A percentile compares a stretch with the other conserved stretches of the same genome.
These are phyloP conservation scores for Tipula vernalis DNA, from an alignment of 2,888 invertebrate species.

Conservation along the genomic window DNA sequence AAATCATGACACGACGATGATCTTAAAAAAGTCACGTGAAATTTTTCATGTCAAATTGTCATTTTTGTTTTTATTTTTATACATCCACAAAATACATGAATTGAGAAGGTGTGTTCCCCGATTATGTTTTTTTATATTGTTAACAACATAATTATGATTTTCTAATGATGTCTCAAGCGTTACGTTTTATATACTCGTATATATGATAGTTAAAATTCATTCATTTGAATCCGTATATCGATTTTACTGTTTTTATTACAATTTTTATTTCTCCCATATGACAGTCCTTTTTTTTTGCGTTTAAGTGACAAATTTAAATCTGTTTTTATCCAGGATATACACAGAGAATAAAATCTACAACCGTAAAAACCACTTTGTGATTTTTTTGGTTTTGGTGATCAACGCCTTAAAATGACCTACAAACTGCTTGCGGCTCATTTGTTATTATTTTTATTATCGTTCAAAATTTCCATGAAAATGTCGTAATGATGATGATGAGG, in stretches of 20 bases:
- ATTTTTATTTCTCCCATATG: neutral
- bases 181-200: neutral
- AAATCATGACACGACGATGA: neutral
- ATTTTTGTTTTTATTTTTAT: too few relatives aligned
- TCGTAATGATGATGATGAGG: conserved; percentile 12
- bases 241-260: neutral
- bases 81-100: neutral
- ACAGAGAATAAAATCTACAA: neutral
- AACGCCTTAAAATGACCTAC: conserved; percentile 15
- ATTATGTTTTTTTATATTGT: conserved; percentile 4
- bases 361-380: conserved; percentile 4
- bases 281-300: neutral
- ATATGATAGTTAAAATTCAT: neutral
- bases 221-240: neutral
- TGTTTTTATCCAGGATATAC: neutral
- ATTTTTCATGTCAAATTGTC: conserved; percentile 9
- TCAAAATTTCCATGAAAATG: conserved; percentile 14
- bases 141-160: conserved; percentile 4
- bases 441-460: conserved; percentile 9
- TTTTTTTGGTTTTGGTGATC: conserved; percentile 12
- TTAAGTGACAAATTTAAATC: conserved; percentile 4
- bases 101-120: neutral
- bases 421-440: conserved; percentile 16
- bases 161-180: neutral
- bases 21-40: conserved; percentile 9